Conservation (phyloP, 1,140 invertebrate species). For the Platorchestia sp. region DNA sequence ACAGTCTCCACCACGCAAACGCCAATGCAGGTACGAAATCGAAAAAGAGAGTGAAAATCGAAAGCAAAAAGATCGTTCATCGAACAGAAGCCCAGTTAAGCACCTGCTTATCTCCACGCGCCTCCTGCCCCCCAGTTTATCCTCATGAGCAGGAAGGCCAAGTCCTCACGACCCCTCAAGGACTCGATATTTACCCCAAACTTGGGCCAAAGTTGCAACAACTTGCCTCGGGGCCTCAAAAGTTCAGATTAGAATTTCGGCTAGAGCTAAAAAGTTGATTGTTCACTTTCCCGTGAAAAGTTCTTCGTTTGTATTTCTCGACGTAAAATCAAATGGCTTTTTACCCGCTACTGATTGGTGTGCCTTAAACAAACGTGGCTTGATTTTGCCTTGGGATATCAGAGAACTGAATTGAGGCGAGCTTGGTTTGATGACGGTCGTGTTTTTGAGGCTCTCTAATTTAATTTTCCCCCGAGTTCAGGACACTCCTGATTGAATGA, state of each 20-base stretch:
- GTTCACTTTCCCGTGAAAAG: background rate
- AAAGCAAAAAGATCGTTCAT: too few relatives aligned
- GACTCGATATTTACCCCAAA: background rate
- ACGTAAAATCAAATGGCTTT: background rate
- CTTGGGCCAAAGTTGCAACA: background rate
- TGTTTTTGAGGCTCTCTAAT: too few relatives aligned
- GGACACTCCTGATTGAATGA: too few relatives aligned
- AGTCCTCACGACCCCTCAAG: background rate
- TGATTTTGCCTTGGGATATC: background rate
- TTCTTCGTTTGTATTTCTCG: background rate
- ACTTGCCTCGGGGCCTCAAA: background rate
- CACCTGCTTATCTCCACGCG: background rate
- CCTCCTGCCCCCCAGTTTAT: background rate
- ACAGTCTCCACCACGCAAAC: too few relatives aligned
- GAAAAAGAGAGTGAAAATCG: too few relatives aligned
- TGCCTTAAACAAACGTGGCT: background rate
- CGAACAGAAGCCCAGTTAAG: background rate
- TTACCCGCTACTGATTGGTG: slow-evolving; percentile 72
- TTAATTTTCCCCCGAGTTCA: too few relatives aligned
- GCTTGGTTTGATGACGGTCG: too few relatives aligned
- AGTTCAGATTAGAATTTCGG: background rate
- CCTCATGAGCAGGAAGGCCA: background rate
- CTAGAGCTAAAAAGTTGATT: slow-evolving; percentile 2
- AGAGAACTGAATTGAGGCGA: background rate
- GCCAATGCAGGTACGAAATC: too few relatives aligned